Evolutionary conservation across 2,113 vertebrate species (phyloP).

Genomic region (Platysteira castanea): DNA sequence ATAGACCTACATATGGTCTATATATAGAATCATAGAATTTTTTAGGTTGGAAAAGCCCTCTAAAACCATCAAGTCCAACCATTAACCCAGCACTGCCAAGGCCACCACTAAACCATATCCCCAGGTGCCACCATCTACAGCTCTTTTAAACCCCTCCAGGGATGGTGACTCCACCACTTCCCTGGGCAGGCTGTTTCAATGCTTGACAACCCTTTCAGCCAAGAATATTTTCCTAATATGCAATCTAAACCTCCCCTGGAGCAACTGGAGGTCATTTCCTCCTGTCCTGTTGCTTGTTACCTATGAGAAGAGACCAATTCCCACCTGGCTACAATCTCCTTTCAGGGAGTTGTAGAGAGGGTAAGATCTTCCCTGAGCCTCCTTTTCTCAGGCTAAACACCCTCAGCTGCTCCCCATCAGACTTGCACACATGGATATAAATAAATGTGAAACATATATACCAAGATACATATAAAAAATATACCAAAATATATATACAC

Average conservation of each 20-base stretch:
- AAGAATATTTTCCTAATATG: not conserved
- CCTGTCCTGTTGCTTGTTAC: not conserved
- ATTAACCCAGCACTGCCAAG: not conserved
- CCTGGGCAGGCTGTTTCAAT: not conserved
- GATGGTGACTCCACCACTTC: not conserved
- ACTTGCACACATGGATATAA: not conserved
- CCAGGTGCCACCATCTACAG: not conserved
- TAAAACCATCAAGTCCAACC: not conserved
- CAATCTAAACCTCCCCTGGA: not conserved
- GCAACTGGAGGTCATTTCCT: not conserved
- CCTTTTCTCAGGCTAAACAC: not conserved
- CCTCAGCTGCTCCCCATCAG: not conserved
- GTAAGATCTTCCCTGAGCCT: not conserved
- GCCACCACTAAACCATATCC: not conserved
- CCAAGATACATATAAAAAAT: not conserved
- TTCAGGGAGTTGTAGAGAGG: not conserved
- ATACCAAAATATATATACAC: not conserved
- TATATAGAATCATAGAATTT: not conserved
- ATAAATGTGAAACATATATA: not conserved
- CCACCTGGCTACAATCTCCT: not conserved
- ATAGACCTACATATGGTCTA: not conserved
- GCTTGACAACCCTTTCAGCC: not conserved
- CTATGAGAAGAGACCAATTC: not conserved
- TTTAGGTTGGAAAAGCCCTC: not conserved
- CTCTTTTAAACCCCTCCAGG: not conserved